Evolutionary conservation across 1,140 invertebrate genomes (phyloP).

Genomic region (Caenorhabditis briggsae): DNA sequence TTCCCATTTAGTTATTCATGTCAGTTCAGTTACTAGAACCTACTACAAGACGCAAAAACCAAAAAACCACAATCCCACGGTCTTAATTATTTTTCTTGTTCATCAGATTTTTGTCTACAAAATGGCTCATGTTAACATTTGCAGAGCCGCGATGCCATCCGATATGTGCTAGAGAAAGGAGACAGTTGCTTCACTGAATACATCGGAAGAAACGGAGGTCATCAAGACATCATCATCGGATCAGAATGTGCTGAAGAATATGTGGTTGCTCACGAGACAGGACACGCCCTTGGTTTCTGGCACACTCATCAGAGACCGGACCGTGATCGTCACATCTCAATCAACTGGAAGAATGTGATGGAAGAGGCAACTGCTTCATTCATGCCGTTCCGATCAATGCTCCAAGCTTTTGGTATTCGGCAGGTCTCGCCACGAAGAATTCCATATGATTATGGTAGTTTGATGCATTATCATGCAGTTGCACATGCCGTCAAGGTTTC

Average conservation of each 20-base stretch:
- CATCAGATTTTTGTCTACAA: neutral
- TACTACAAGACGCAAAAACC: too few species aligned
- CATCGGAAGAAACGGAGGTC: conserved; percentile 77
- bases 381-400: conserved; percentile 77
- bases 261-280: conserved; percentile 78
- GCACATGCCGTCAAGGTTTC: conserved; percentile 70
- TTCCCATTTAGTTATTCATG: too few species aligned
- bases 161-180: conserved; percentile 75
- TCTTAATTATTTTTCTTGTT: neutral
- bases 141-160: conserved; percentile 72
- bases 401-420: conserved; percentile 77
- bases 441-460: conserved; percentile 78
- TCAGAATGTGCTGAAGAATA: conserved; percentile 78
- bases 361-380: conserved; percentile 77
- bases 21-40: too few species aligned
- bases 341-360: conserved; percentile 78
- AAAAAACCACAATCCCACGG: neutral
- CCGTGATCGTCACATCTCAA: conserved; percentile 69
- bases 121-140: neutral
- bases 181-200: conserved; percentile 78
- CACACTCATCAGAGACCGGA: conserved; percentile 78
- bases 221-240: conserved; percentile 78
- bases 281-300: conserved; percentile 78
- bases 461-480: conserved; percentile 79
- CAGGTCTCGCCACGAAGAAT: conserved; percentile 75